These are phyloP conservation scores for Manacus vitellinus DNA, from an alignment of 2,113 vertebrate genomes.

Conservation along the genomic window DNA sequence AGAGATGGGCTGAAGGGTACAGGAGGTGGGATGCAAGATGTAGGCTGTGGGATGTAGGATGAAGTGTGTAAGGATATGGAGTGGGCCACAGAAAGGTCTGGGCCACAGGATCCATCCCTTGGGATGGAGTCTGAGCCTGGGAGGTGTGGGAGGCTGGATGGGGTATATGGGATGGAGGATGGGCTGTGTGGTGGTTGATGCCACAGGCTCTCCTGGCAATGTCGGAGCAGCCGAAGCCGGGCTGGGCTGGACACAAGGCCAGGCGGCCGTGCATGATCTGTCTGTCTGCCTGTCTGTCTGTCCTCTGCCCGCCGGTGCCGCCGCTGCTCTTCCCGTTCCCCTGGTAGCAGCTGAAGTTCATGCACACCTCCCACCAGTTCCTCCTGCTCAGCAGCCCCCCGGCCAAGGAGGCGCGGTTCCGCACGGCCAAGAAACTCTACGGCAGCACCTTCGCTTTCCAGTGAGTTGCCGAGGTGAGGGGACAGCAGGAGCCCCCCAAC, in stretches of 20 bases:
- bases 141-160: neutral
- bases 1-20: neutral
- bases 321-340: conserved; percentile 52
- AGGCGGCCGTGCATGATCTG: conserved; percentile 60
- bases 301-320: neutral
- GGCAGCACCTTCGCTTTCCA: conserved; percentile 99
- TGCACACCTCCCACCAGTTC: conserved; percentile 99
- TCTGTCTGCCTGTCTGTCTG: neutral
- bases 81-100: accelerated
- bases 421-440: conserved; percentile 97
- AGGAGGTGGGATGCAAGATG: neutral
- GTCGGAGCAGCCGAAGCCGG: accelerated
- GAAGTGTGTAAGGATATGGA: neutral
- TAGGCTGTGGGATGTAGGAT: neutral
- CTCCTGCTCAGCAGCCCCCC: conserved; percentile 98
- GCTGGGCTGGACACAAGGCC: accelerated
- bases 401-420: conserved; percentile 97
- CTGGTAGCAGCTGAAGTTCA: conserved; percentile 98
- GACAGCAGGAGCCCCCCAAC: accelerated
- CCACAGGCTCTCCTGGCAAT: neutral
- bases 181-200: neutral
- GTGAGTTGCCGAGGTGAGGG: conserved; percentile 72
- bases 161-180: accelerated
- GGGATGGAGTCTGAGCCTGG: neutral
- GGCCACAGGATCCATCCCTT: neutral